Evolutionary conservation across 2,797 vertebrate genomes (phyloP).

Genomic region (Schizopygopsis malacanthus): DNA sequence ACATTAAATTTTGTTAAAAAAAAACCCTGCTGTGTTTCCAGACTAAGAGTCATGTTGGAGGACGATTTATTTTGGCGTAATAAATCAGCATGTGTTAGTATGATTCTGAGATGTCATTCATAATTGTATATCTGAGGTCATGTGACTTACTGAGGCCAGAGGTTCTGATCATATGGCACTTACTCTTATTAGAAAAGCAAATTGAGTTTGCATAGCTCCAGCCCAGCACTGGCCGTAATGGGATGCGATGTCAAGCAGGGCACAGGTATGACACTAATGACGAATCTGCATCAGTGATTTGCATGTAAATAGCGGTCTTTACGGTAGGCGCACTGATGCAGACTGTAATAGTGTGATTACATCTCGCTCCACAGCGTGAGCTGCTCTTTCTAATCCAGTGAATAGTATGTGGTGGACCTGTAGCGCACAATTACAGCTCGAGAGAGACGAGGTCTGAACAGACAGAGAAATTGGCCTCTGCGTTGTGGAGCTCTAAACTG

Average conservation of each 20-base stretch:
- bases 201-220: conserved; percentile 42
- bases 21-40: no score
- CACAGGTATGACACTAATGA: conserved; percentile 42
- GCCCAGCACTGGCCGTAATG: conserved; percentile 2
- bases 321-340: conserved; percentile 13
- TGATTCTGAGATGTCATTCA: neutral
- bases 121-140: conserved; percentile 14
- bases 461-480: neutral
- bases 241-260: conserved; percentile 18
- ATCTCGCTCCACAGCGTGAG: conserved; percentile 14
- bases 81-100: neutral
- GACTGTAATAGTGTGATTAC: conserved; percentile 56
- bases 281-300: conserved; percentile 39
- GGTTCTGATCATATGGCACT: conserved; percentile 22
- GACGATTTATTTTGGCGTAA: neutral
- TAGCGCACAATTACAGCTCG: conserved; percentile 3
- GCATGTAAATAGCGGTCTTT: conserved; percentile 51
- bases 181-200: conserved; percentile 43
- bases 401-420: conserved; percentile 14
- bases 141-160: neutral
- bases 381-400: conserved; percentile 17
- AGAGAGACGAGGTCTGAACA: neutral
- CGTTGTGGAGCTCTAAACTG: neutral
- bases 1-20: no score
- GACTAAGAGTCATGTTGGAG: neutral